Base-by-base conservation (phyloP, 2,797 vertebrate species). In the Calcarius lapponicus region DNA sequence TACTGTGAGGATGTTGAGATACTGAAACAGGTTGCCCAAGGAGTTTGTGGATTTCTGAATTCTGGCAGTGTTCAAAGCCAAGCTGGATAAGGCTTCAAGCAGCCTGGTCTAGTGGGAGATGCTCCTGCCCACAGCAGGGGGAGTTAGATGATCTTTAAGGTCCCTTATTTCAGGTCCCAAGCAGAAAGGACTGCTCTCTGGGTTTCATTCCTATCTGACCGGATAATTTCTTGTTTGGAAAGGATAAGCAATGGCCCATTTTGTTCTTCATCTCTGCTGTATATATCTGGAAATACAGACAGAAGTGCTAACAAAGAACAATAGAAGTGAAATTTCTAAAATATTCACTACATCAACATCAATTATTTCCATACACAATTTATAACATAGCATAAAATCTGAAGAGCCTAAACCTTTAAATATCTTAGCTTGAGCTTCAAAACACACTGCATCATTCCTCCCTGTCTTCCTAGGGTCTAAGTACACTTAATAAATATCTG, bases 351-450 rank as follows among this genome's bases (percentile, higher is more conserved):
- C 3, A 8, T 36, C 24, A 42, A 5, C 54, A 62, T 7, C 6
- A 69, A 31, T 43, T 65, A 20, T 62, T 88, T 60, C 28, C 24
- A 82, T 15, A 19, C 12, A 60, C 9, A 71, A 24, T 36, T 61
- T 34, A 10, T 43, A 76, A 42, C 2, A 19, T 1, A 73, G 17
- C 0, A 0, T 29, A 81, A 24, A 88, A 81, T 67, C 29, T 69
- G 72, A 48, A 43, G 14, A 65, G 21, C 13, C 17, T 72, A 22
- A 56, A 17, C 16, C n/a, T 76, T 80, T 34, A 50, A 80, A 76
- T 87, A 31, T 2, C 42, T 76, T 62, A 64, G 4, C 17, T 9
- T 61, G 28, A 60, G 25, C 31, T 83, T 88, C 57, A 67, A 88
- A 83, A 83, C 4, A 14, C 17, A 57, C 20, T 34, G 26, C 21